phyloP scores from a whole-genome alignment of 2,797 vertebrate genomes.

The Myotis pilosus region DNA sequence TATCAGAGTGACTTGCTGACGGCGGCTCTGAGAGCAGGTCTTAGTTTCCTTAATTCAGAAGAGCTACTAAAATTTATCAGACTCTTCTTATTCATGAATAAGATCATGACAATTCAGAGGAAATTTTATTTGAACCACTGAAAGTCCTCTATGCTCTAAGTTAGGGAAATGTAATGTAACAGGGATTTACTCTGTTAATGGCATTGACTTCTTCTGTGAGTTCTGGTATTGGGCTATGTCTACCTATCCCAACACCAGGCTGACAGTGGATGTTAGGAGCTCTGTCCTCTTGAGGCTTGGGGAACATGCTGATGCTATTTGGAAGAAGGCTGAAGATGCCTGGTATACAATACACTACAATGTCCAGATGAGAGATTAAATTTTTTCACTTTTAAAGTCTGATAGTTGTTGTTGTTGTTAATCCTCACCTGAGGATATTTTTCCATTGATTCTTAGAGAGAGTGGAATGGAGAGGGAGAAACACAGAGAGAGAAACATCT shows the following conservation, averaged over 20 bases:
- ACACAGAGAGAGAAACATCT: no score
- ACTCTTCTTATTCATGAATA: not conserved
- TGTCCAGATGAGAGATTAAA: not conserved
- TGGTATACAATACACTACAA: not conserved
- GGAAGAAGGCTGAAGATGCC: not conserved
- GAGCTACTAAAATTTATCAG: not conserved
- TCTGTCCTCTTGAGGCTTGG: not conserved
- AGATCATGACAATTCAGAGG: not conserved
- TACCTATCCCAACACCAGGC: not conserved
- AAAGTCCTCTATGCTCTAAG: not conserved
- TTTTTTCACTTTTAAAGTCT: not conserved
- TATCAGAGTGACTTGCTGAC: not conserved
- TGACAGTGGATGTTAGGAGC: not conserved
- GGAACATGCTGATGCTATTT: not conserved
- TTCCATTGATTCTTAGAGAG: no score
- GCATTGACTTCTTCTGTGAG: not conserved
- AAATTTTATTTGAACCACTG: slow-evolving; percentile 18
- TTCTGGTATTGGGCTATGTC: not conserved
- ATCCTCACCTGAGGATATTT: no score
- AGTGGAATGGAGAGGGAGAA: no score
- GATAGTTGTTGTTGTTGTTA: not conserved
- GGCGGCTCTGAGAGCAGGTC: not conserved
- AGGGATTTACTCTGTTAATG: not conserved
- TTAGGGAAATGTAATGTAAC: slow-evolving; percentile 18
- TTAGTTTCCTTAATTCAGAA: slow-evolving; percentile 36